Evolutionary conservation across 2,797 vertebrate species (phyloP), one percentile per base, ranked within the genome.

Genomic region (Petrocephalus schoutedeni): DNA sequence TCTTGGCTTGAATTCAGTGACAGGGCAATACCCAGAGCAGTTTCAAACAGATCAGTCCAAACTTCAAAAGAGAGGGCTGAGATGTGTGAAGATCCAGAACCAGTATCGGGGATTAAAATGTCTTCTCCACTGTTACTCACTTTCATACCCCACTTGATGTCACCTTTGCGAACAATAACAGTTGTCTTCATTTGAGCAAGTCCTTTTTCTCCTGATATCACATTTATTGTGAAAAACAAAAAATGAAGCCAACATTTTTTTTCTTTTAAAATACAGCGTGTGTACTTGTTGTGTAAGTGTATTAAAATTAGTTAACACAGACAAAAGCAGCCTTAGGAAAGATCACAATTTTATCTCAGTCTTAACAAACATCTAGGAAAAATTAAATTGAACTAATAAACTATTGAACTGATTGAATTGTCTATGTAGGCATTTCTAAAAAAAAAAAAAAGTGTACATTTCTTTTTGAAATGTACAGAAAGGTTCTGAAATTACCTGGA

Each of bases 171-270:
- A 54, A 83, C 45, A 53, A 83, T 12, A 54, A 51, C n/a, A 53
- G 49, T 45, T 49, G 6, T 45, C 36, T 77, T 77, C 36, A 77
- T 77, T 77, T 77, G 71, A 77, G 41, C 6, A 1, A n/a, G 5
- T 45, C 71, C 71, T 9, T 77, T 77, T 77, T 77, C 71, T n/a
- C 16, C 71, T 45, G 71, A 45, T 77, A 45, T 77, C 64, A 71
- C 64, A 77, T 77, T 77, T 77, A 77, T 45, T n/a, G 41, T 77
- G 71, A 77, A 77, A 77, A 77, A n/a, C 36, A 45, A 77, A 77
- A 45, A 2, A 45, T 9, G 19, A 45, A 77, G 14, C 36, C 14
- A 74, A 45, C 4, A 41, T 41, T 77, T 77, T 41, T 71, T 16
- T 74, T 16, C 10, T 74, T 32, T 36, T 12, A 23, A 45, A 80